These are phyloP conservation scores for Drosophila leonis DNA, from an alignment of 2,888 invertebrate species.

Conservation along the genomic window DNA sequence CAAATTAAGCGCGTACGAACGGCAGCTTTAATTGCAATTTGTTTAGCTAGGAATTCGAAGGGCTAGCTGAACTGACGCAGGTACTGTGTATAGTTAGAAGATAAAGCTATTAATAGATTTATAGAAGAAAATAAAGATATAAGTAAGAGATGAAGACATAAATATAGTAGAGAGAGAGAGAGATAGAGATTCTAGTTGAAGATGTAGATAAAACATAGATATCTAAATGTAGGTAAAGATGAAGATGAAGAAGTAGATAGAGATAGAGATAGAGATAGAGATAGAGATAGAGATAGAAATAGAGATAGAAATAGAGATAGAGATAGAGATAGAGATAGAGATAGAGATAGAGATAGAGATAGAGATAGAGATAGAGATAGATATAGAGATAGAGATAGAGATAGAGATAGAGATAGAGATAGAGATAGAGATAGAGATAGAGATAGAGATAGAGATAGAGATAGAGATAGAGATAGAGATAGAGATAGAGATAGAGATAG, in stretches of 20 bases:
- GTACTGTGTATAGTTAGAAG: not conserved
- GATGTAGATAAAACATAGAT: not conserved
- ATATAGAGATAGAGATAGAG: too few species aligned
- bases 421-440: too few species aligned
- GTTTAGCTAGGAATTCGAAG: not conserved
- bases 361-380: too few species aligned
- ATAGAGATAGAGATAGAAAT: not conserved
- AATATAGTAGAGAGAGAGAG: too few species aligned
- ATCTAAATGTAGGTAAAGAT: not conserved
- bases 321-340: too few species aligned
- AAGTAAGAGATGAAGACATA: not conserved
- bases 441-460: too few species aligned
- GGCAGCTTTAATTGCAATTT: conserved; percentile 40
- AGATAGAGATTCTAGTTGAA: not conserved
- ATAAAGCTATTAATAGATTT: conserved; percentile 8
- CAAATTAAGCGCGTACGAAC: conserved; percentile 34
- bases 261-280: not conserved
- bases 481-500: too few species aligned
- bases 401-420: not conserved
- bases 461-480: too few species aligned
- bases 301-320: too few species aligned
- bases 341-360: too few species aligned
- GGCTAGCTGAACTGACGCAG: not conserved
- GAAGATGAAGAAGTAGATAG: not conserved
- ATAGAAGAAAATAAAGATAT: not conserved